Conservation (phyloP, 2,797 vertebrate genomes). For the Danio choprae region DNA sequence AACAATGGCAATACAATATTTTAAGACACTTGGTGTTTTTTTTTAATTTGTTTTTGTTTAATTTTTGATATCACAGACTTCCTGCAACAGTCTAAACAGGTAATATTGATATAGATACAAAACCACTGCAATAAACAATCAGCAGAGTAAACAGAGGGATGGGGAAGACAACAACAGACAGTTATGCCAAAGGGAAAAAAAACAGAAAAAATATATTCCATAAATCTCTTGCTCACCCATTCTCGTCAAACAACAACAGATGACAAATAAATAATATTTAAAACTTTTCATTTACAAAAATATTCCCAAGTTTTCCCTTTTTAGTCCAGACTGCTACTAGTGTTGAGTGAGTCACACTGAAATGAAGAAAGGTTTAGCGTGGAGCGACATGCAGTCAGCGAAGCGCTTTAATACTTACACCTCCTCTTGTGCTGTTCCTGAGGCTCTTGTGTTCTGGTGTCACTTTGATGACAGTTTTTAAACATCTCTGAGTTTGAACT, state of each 20-base stretch:
- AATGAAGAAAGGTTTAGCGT: conserved; percentile 57
- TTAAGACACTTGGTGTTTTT: conserved; percentile 95
- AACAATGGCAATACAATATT: conserved; percentile 90
- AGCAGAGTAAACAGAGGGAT: conserved; percentile 55
- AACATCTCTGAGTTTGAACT: conserved; percentile 42
- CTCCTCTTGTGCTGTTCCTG: conserved; percentile 40
- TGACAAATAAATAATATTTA: conserved; percentile 70
- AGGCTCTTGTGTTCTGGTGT: conserved; percentile 35
- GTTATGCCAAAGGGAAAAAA: conserved; percentile 44
- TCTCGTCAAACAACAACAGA: conserved; percentile 55
- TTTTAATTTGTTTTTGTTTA: conserved; percentile 66
- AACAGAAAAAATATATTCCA: conserved; percentile 68
- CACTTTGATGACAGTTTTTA: conserved; percentile 24
- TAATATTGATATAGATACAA: conserved; percentile 84
- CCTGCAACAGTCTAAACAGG: conserved; percentile 87
- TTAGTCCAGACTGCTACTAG: conserved; percentile 66
- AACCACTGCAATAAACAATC: conserved; percentile 71
- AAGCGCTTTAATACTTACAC: conserved; percentile 33
- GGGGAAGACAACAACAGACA: conserved; percentile 38
- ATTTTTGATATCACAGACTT: conserved; percentile 85
- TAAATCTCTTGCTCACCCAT: conserved; percentile 64
- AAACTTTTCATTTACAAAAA: conserved; percentile 70
- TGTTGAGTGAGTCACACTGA: conserved; percentile 67
- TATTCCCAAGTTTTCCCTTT: conserved; percentile 57
- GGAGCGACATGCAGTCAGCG: conserved; percentile 21